A percentile compares a stretch with the other conserved stretches of the same genome.
phyloP scores from a whole-genome alignment of 2,888 invertebrate genomes.

The Drosophila pegasa region DNA sequence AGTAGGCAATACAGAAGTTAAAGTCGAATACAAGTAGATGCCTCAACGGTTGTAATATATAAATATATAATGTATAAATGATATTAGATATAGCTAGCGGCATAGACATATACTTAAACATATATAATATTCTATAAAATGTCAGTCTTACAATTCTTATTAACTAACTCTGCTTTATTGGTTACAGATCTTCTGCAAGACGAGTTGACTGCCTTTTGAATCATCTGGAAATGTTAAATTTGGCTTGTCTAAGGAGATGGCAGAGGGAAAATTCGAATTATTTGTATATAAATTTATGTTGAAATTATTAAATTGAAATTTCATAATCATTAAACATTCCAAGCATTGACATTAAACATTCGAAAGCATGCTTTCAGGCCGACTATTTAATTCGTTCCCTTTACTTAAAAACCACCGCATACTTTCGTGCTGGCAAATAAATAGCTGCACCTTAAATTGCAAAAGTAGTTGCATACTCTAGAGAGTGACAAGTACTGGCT shows the following conservation, averaged over 20 bases:
- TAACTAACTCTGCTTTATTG: too few species aligned
- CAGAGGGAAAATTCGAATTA: not conserved
- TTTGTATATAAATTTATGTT: not conserved
- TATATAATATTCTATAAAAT: too few species aligned
- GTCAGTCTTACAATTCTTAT: too few species aligned
- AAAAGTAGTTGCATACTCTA: not conserved
- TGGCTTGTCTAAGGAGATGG: not conserved
- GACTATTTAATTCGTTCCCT: too few species aligned
- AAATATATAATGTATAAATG: too few species aligned
- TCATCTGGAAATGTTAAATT: not conserved
- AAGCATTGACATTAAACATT: not conserved
- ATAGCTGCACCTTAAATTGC: not conserved
- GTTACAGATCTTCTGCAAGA: not conserved
- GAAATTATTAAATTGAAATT: too few species aligned
- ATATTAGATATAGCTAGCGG: too few species aligned
- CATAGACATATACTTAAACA: too few species aligned
- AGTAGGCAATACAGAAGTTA: constrained; percentile 1
- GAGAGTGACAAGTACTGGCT: not conserved
- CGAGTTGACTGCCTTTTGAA: too few species aligned
- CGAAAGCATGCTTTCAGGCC: not conserved
- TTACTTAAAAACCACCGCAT: not conserved
- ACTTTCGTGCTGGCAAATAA: not conserved
- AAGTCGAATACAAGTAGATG: too few species aligned
- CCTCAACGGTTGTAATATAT: too few species aligned
- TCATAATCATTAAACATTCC: too few species aligned